Percentiles rank a stretch among this genome's conserved stretches.
Evolutionary conservation across 1,140 invertebrate genomes (phyloP).

Genomic region (Latrodectus geometricus): DNA sequence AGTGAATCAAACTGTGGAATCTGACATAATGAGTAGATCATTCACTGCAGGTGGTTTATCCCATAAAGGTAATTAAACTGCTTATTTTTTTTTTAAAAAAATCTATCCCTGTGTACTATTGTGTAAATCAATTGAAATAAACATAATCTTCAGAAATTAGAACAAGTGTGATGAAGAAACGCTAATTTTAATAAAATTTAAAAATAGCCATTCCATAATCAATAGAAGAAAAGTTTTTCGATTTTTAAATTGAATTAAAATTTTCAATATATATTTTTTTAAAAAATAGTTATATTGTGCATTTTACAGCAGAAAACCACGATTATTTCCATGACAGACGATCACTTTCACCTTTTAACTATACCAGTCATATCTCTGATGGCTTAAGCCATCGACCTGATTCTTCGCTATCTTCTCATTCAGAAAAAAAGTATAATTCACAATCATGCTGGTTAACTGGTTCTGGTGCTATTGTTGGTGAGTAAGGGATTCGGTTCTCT

Average conservation of each 20-base stretch:
- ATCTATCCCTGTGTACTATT: neutral
- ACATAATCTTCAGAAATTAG: no score
- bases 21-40: conserved; percentile 23
- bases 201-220: no score
- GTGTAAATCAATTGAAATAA: no score
- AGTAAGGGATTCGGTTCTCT: conserved; percentile 39
- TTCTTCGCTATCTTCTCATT: conserved; percentile 31
- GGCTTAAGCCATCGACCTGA: conserved; percentile 23
- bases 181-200: no score
- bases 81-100: neutral
- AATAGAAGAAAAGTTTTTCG: no score
- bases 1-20: neutral
- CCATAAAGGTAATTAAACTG: conserved; percentile 10
- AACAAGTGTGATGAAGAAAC: no score
- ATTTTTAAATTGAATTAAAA: no score
- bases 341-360: conserved; percentile 51
- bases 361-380: conserved; percentile 11
- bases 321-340: conserved; percentile 26
- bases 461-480: conserved; percentile 58
- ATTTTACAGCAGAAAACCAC: conserved; percentile 49
- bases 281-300: no score
- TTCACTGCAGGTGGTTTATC: conserved; percentile 33
- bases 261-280: no score
- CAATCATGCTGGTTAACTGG: conserved; percentile 43
- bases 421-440: conserved; percentile 26